Base-by-base conservation (phyloP, 2,113 vertebrate genomes). In the Pampusana beccarii region DNA sequence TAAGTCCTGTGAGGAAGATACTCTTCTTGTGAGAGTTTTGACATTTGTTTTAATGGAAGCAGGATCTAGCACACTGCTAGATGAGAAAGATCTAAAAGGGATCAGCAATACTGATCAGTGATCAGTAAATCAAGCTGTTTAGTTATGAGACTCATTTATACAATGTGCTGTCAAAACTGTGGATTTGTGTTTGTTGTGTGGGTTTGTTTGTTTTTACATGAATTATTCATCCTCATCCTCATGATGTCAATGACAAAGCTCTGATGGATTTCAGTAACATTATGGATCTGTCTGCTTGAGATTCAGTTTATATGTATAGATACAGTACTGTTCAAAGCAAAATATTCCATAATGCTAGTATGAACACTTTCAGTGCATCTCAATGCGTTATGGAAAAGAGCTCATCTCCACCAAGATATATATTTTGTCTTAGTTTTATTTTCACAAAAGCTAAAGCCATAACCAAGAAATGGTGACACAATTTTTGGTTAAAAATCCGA, bases 371-470 rank as follows among this genome's bases (percentile, higher is more conserved):
- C 3, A 5, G 31, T 87, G 67, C 5, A 0, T 90, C 74, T 91
- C 74, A 29, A 2, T 88, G 74, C 1, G 3, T 83, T 84, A 60
- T 62, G 78, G 70, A 92, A 88, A 48, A 38, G 78, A 89, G 34
- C 78, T 94, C 33, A 29, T 86, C 50, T 92, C 51, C 25, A 44
- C 46, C 5, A 15, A 92, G 70, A 54, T 25, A 72, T 75, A 34
- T 88, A 40, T 48, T 92, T 91, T 92, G 40, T 58, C 60, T 3
- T 80, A 50, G 17, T 50, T 95, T 92, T 92, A 67, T 90, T 94
- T 72, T 85, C 46, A 51, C 12, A 56, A 36, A 81, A 60, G 26
- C 34, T 73, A 70, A 79, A 69, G 6, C 46, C 3, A 4, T 61
- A 84, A 75, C n/a, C 16, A 58, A 87, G 69, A 95, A 91, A 48